Evolutionary conservation across 2,888 invertebrate genomes (phyloP), one percentile per base, ranked within the genome.

Genomic region (Sinodicranocentrus sp.): DNA sequence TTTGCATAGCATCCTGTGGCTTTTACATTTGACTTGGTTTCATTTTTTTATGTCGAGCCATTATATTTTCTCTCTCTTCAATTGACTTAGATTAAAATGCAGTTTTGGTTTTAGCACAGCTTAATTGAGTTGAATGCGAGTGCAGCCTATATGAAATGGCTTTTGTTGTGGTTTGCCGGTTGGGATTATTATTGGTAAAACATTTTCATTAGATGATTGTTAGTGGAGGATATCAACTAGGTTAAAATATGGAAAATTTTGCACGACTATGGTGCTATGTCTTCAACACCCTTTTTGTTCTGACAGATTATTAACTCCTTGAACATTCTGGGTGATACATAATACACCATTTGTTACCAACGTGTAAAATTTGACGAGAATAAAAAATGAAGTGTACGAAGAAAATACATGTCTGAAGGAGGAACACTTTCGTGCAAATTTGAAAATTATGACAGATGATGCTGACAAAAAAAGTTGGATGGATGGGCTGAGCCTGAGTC

Each of bases 11-110:
- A 23, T 65, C 13, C 23, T 39, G 65, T 23, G 65, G 39, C 43
- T 43, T 65, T 19, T 39, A 17, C 25, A 44, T 65, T 65, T 65
- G 43, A 39, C 39, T 65, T 43, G 65, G 44, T 65, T 65, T 65
- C 65, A 3, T 43, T 39, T 65, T 65, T 65, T 65, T 6, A n/a
- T 48, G 48, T n/a, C 13, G 3, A 48, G 15, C n/a, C 5, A 48
- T 39, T 8, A 48, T 10, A 6, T 25, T 5, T 57, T 65, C 43
- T 63, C 26, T 10, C 25, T 39, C 39, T 65, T 65, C 43, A 39
- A 65, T 43, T 39, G 28, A 33, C 61, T 25, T 1, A n/a, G 17
- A 25, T n/a, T 57, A 43, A 43, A 65, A 33, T 65, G 65, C 65
- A 65, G 19, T 65, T 65, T 65, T 65, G 63, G 33, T 17, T 63